phyloP scores from a whole-genome alignment of 2,113 vertebrate genomes.

The Formicarius rufipectus region DNA sequence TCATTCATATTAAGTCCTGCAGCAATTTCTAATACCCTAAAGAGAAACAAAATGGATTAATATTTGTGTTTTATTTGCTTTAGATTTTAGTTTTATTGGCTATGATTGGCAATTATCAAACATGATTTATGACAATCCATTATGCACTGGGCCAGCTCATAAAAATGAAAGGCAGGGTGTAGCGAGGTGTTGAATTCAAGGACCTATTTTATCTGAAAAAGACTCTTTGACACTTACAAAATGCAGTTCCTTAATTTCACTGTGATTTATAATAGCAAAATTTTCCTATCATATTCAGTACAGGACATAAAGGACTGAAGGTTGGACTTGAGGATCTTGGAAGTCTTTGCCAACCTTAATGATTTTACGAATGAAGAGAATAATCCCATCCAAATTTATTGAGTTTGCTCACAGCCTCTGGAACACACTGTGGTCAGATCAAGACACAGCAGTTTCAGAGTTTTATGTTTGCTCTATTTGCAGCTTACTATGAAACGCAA shows the following conservation, averaged over 20 bases:
- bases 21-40: background rate
- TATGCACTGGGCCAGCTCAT: background rate
- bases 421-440: background rate
- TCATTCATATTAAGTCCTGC: background rate
- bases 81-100: background rate
- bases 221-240: background rate
- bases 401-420: background rate
- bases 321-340: background rate
- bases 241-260: background rate
- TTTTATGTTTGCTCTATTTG: constrained; percentile 7
- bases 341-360: background rate
- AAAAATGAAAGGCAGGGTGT: background rate
- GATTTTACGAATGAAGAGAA: background rate
- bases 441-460: background rate
- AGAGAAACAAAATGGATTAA: background rate
- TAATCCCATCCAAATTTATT: background rate
- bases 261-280: background rate
- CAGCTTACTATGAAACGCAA: background rate
- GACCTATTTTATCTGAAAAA: background rate
- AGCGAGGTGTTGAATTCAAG: background rate
- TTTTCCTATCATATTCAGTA: background rate
- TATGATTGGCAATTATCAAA: background rate
- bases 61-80: background rate
- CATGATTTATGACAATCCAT: background rate
- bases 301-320: background rate